Conservation (phyloP, 1,140 invertebrate species). For the Cheumatopsyche charites region DNA sequence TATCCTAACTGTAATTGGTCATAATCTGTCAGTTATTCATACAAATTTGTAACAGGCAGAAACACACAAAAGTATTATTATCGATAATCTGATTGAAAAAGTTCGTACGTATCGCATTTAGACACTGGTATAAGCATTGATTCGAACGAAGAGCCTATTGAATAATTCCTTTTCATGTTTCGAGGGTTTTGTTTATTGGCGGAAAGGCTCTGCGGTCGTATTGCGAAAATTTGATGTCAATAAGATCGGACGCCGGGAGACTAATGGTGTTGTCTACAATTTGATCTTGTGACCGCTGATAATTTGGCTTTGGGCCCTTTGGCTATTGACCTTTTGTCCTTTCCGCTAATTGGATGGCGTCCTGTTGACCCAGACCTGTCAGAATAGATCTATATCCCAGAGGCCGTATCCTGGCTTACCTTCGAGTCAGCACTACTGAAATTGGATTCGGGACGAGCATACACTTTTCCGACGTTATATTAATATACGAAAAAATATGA, state of each 20-base stretch:
- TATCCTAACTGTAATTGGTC: too few species aligned
- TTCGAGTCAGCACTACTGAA: neutral
- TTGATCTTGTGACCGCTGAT: constrained; percentile 27
- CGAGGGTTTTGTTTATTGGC: too few species aligned
- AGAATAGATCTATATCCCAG: constrained; percentile 23
- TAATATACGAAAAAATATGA: too few species aligned
- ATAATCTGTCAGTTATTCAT: too few species aligned
- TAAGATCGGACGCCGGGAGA: constrained; percentile 14
- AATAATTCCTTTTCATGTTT: too few species aligned
- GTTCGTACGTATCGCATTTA: too few species aligned
- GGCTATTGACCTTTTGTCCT: constrained; percentile 26
- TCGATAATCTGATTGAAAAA: too few species aligned
- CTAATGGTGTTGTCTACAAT: constrained; percentile 25
- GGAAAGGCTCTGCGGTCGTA: neutral
- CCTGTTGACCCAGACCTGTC: constrained; percentile 23
- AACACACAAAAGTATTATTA: too few species aligned
- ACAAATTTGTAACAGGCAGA: too few species aligned
- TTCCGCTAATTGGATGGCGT: constrained; percentile 22
- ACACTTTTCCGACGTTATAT: too few species aligned
- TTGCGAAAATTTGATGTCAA: constrained; percentile 23
- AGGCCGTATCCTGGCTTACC: constrained; percentile 5
- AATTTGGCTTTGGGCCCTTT: constrained; percentile 26
- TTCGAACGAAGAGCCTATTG: too few species aligned
- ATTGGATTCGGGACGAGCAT: neutral
- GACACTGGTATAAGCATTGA: too few species aligned